Evolutionary conservation across 2,888 invertebrate species (phyloP), one percentile per base, ranked within the genome.

Genomic region (Theretra japonica): DNA sequence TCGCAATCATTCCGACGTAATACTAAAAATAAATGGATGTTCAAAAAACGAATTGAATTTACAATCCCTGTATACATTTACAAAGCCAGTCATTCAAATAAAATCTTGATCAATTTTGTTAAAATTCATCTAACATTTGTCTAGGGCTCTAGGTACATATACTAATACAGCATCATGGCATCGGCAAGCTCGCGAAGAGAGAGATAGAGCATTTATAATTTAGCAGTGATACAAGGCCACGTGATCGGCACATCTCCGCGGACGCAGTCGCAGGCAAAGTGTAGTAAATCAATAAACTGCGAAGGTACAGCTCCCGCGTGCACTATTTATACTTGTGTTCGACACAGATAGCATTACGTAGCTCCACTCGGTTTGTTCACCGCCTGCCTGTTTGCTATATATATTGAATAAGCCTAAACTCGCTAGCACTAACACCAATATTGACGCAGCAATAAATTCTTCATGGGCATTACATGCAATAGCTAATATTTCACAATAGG

Each of bases 401-500:
- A 21, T 62, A 53, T 53, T 50, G 53, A 65, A 70, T 70, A 23
- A 62, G 23, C 53, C 53, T 62, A 65, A 65, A 77, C 75, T 62
- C 78, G 76, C 79, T 80, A 76, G 76, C 76, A 78, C 28, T 23
- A 53, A 77, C 73, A 73, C 79, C 75, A 87, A 88, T 85, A 85
- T 88, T 87, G 71, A 75, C 73, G 70, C 73, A 82, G 76, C 79
- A 81, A 80, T 84, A 85, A 83, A 84, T 83, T 80, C 77, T 83
- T 84, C 82, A 80, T 69, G 71, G 72, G 78, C 77, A 77, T 80
- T 80, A 82, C 77, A 77, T 80, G 68, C 74, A 76, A 75, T 76
- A 79, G 80, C 81, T 80, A 79, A 80, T 85, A 87, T 89, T 88
- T 86, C 86, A 84, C 84, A 85, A 86, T 82, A 80, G 73, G 72